Evolutionary conservation across 1,140 invertebrate species (phyloP), one percentile per base, ranked within the genome.

Genomic region (Megalonaias nervosa): DNA sequence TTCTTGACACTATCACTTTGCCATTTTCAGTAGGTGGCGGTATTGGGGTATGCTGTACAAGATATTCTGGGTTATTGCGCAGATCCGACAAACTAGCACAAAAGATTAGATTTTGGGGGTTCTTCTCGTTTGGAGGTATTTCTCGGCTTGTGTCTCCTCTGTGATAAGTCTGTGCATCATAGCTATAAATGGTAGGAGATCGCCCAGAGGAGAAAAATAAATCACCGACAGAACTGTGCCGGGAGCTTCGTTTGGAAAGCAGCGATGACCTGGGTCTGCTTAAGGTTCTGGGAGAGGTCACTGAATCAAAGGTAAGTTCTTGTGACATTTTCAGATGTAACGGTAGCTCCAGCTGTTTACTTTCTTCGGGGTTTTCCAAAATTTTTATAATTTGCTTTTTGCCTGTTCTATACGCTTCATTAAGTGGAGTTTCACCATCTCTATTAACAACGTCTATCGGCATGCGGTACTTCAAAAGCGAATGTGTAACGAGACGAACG

Each of bases 41-140:
- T 23, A 65, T 31, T 15, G 60, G 65, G 1, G 75, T 71, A 48
- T 85, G 55, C 31, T 85, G 79, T n/a, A 84, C 81, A 11, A 86
- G 74, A 71, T 82, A 84, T 64, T 85, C 81, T 15, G 82, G 82
- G 15, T 82, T 81, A 79, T 87, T 87, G 55, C 86, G 75, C 56
- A 85, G 74, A 77, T 87, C 85, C 55, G 58, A 72, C 15, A 70
- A 66, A 60, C 79, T 74, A 13, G 81, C 84, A 59, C 81, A 79
- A 19, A 76, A 66, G n/a, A 87, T 86, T 21, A 86, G 48, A 6
- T 75, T 73, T 17, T 81, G 76, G 3, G 72, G 68, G 58, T 84
- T 77, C 26, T 74, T 79, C 38, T 75, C 74, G 66, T 77, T 67
- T 21, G 75, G 75, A 12, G 70, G 61, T 23, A 67, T 61, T 59